Evolutionary conservation across 1,140 invertebrate genomes (phyloP), one percentile per base, ranked within the genome.

Genomic region (Cydia amplana): DNA sequence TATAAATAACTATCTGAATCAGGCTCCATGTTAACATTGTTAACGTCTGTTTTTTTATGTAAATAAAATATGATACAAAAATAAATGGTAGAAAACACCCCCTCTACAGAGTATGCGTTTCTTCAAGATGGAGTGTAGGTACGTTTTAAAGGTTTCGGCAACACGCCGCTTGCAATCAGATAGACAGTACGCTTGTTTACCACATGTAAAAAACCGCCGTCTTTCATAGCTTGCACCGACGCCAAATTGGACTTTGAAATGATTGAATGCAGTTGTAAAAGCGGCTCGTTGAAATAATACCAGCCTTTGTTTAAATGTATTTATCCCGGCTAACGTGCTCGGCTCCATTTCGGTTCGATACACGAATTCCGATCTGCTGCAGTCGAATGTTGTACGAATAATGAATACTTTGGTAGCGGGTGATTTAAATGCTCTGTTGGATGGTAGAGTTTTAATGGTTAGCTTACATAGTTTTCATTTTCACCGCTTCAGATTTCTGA

Each of bases 251-350:
- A 91, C 79, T 82, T 70, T 84, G 84, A 89, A 89, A 91, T 91
- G 87, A 91, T 88, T 91, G 87, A 91, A 91, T 89, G 89, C 87
- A 91, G 87, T 87, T 89, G 85, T 86, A 87, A 87, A 88, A 87
- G 81, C 83, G 78, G 83, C 78, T 83, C 81, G 79, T 78, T 85
- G 81, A 85, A 87, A 88, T 87, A 85, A 84, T 83, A 65, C 75
- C 75, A 82, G 65, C 80, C 76, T 85, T 88, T 87, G 82, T 87
- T 81, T 83, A 77, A 72, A 85, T 79, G 75, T 82, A 83, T 85
- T 82, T 84, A 83, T 84, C 80, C 63, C n/a, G 9, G 16, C 49
- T 51, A 60, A 60, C 55, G 55, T 23, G 18, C 55, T 16, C 20
- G 46, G 20, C 18, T 60, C n/a, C 16, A 7, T 51, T 49, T 51